Evolutionary conservation across 2,113 vertebrate species (phyloP).

Genomic region (Cervus canadensis): DNA sequence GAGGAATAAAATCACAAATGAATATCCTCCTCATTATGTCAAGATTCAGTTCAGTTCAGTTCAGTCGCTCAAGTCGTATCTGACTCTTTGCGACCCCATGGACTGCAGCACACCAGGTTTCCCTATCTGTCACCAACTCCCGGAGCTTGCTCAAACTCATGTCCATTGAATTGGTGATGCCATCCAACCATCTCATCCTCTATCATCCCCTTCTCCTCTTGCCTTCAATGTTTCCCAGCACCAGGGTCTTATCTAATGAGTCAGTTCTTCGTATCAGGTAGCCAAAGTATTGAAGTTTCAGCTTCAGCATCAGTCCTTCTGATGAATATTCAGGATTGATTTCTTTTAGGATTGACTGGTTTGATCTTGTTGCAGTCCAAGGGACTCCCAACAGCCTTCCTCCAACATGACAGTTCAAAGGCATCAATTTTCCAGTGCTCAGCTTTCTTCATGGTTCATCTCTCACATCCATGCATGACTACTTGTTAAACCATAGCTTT

Average conservation of each 20-base stretch:
- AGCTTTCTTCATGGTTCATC: neutral
- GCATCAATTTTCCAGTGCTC: neutral
- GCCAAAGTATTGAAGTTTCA: neutral
- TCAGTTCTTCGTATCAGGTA: neutral
- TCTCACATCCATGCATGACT: neutral
- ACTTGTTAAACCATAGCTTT: neutral
- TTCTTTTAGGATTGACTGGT: neutral
- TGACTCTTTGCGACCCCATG: neutral
- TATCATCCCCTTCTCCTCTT: neutral
- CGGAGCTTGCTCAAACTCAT: neutral
- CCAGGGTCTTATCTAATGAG: neutral
- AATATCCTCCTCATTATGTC: neutral
- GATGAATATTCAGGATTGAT: neutral
- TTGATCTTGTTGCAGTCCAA: neutral
- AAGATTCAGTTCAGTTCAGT: neutral
- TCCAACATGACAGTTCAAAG: neutral
- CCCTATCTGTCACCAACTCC: neutral
- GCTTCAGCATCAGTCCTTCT: neutral
- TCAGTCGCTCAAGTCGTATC: neutral
- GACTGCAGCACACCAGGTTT: neutral
- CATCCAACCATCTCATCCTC: neutral
- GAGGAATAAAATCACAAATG: constrained; percentile 16
- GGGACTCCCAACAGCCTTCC: neutral
- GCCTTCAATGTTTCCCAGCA: neutral
- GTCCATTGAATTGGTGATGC: neutral